phyloP scores from a whole-genome alignment of 2,113 vertebrate species.

The Mugil cephalus region DNA sequence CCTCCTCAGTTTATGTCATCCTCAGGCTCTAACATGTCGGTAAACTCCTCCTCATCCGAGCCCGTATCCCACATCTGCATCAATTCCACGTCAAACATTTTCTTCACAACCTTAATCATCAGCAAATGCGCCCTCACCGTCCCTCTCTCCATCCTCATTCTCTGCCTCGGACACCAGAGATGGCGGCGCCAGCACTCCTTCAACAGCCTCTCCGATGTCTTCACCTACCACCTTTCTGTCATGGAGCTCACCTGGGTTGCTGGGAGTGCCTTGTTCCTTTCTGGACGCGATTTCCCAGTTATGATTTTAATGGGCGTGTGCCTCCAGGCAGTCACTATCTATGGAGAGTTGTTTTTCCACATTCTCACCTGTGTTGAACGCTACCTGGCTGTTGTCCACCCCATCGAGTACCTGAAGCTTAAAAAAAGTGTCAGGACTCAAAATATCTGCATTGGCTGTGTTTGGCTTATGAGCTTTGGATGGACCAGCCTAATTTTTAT shows the following conservation, averaged over 20 bases:
- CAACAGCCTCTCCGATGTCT: slow-evolving; percentile 19
- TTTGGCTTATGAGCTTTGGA: not conserved
- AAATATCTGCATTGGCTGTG: not conserved
- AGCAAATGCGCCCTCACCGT: not conserved
- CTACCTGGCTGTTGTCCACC: slow-evolving; percentile 18
- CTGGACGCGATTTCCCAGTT: too few species aligned
- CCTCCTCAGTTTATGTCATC: not conserved
- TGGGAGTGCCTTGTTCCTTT: not conserved
- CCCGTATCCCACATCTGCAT: too few species aligned
- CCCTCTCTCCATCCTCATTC: not conserved
- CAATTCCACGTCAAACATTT: too few species aligned
- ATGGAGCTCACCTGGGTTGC: not conserved
- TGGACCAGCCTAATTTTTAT: too few species aligned
- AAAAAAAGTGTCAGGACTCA: not conserved
- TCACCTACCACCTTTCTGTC: slow-evolving; percentile 23
- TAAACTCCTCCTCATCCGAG: not conserved
- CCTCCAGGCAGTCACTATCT: not conserved
- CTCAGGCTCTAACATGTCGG: not conserved
- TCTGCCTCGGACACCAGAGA: not conserved
- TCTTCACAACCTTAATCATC: not conserved
- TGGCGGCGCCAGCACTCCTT: not conserved
- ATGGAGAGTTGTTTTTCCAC: slow-evolving; percentile 16
- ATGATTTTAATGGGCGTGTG: not conserved
- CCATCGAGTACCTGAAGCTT: not conserved
- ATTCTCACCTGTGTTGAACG: slow-evolving; percentile 17